phyloP scores from a whole-genome alignment of 2,888 invertebrate species.

The Autographa gamma region DNA sequence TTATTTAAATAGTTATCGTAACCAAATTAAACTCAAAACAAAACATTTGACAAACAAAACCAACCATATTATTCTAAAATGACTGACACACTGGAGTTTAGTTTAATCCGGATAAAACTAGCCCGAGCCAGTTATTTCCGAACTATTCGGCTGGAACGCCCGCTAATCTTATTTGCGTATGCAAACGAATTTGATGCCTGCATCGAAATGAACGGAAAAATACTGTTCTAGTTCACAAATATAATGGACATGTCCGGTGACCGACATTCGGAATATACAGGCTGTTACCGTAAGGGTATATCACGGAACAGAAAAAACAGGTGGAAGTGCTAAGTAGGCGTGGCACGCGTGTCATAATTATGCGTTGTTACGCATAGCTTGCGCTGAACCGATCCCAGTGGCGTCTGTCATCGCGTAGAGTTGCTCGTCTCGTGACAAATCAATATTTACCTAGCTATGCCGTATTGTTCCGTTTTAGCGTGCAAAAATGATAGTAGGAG shows the following conservation, averaged over 20 bases:
- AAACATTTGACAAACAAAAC: background rate
- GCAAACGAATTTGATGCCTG: slow-evolving; percentile 18
- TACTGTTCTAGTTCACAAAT: background rate
- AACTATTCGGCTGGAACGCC: slow-evolving; percentile 30
- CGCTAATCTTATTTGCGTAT: slow-evolving; percentile 42
- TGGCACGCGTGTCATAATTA: no score
- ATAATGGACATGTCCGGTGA: background rate
- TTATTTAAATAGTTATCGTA: background rate
- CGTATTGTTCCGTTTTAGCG: no score
- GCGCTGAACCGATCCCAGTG: no score
- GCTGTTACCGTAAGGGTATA: no score
- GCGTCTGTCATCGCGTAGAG: no score
- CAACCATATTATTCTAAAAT: background rate
- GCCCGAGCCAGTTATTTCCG: slow-evolving; percentile 41
- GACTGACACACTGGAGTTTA: background rate
- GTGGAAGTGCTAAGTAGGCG: no score
- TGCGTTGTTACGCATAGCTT: no score
- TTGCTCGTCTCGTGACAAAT: no score
- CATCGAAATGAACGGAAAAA: slow-evolving; percentile 18
- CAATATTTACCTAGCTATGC: no score
- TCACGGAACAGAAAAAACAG: no score
- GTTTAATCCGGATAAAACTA: slow-evolving; percentile 39
- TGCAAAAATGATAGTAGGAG: no score
- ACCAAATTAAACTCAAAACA: background rate
- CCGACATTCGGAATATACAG: background rate